phyloP scores from a whole-genome alignment of 2,797 vertebrate species.

The Odontamblyopus rebecca region DNA sequence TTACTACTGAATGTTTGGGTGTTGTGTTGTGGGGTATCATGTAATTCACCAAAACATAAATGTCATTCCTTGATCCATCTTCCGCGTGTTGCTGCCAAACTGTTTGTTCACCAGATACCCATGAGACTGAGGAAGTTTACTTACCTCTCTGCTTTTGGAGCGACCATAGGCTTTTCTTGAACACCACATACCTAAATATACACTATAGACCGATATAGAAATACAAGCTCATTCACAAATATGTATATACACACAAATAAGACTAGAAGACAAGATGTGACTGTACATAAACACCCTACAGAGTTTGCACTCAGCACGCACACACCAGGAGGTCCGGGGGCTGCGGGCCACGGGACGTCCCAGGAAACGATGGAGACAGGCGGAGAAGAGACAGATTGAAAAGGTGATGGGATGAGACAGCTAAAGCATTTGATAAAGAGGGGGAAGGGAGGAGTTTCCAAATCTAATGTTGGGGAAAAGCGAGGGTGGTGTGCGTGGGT shows the following conservation, averaged over 20 bases:
- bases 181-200: conserved; percentile 7
- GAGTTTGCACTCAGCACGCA: conserved; percentile 70
- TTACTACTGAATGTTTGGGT: neutral
- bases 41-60: neutral
- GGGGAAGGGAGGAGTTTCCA: conserved; percentile 23
- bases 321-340: conserved; percentile 44
- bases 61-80: conserved; percentile 7
- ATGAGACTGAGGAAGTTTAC: conserved; percentile 44
- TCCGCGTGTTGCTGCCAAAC: conserved; percentile 17
- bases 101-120: conserved; percentile 35
- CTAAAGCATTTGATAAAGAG: conserved; percentile 22
- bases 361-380: conserved; percentile 18
- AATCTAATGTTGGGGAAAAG: conserved; percentile 27
- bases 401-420: conserved; percentile 52
- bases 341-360: conserved; percentile 26
- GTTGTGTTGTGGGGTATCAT: neutral
- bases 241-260: conserved; percentile 10
- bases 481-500: conserved; percentile 36
- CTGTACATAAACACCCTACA: conserved; percentile 28
- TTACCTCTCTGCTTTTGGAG: conserved; percentile 47
- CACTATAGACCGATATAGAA: conserved; percentile 4
- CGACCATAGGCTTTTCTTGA: conserved; percentile 12
- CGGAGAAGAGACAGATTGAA: conserved; percentile 40
- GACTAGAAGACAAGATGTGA: neutral
- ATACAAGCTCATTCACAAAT: conserved; percentile 12